Base-by-base conservation (phyloP, 2,888 invertebrate genomes). In the Andrena minutula region DNA sequence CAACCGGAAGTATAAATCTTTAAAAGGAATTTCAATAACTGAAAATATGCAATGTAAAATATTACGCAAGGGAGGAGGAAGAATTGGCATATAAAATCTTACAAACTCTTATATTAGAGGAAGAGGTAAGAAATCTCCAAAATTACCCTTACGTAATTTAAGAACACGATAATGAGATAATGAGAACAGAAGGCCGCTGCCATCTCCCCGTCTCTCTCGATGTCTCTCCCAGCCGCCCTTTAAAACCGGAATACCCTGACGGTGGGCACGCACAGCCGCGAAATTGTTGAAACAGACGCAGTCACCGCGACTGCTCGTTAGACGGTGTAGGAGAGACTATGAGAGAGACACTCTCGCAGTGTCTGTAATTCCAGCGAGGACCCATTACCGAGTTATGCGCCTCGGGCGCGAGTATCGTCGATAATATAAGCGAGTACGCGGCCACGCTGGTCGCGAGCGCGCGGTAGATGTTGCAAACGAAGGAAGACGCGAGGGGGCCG, bases 221-320 rank as follows among this genome's bases (percentile, higher is more conserved):
- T 23, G 1, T 5, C 7, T 20, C 51, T 51, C 51, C 20, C 26
- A 23, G 16, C 23, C 23, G 2, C 8, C 56, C 60, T 53, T 65
- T 41, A 23, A 51, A n/a, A 51, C 65, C 26, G 64, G 35, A 77
- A 65, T 16, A 20, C n/a, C 12, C 26, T 35, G 47, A 56, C 26
- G 58, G 49, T 41, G 41, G 69, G 69, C 69, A 77, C 60, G 16
- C 58, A 51, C 64, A 23, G 58, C 26, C 60, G 65, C 51, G 66
- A 87, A 90, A 71, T 86, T 71, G 82, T 83, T 80, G 83, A 84
- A 79, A 87, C 86, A 87, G 88, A 89, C 82, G 82, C 71, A 72
- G 80, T 64, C 26, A 56, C 53, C 78, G 85, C 83, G 85, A 88
- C 80, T 86, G 85, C 89, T 90, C 87, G 90, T 90, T 89, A 88